Percentiles rank a stretch among this genome's conserved stretches.
These are phyloP conservation scores for Medauroidea extradentata DNA, from an alignment of 1,140 invertebrate species.

Conservation along the genomic window DNA sequence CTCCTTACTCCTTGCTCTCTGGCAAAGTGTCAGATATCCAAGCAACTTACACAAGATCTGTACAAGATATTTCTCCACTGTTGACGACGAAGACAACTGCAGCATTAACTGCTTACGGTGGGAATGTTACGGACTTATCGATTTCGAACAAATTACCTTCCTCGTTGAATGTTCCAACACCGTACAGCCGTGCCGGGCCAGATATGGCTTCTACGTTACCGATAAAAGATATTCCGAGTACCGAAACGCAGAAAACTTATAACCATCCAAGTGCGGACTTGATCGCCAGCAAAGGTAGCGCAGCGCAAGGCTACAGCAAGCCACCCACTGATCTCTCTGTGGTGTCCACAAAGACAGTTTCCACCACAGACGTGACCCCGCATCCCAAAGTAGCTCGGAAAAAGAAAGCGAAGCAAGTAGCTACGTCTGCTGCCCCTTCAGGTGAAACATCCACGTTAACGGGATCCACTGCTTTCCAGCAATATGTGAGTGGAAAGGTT, in stretches of 20 bases:
- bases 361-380: background rate
- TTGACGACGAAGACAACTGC: conserved; percentile 2
- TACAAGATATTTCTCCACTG: conserved; percentile 4
- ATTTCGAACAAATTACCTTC: background rate
- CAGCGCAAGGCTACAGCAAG: background rate
- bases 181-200: background rate
- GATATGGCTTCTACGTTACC: conserved; percentile 3
- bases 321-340: background rate
- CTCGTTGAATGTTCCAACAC: background rate
- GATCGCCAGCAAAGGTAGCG: background rate
- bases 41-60: background rate
- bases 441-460: conserved; percentile 18
- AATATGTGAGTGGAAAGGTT: conserved; percentile 47
- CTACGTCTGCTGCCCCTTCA: conserved; percentile 16
- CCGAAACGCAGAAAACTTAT: background rate
- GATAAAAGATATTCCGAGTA: background rate
- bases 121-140: background rate
- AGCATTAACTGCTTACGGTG: background rate
- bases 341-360: background rate
- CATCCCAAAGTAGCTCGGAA: conserved; percentile 12
- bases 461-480: conserved; percentile 44
- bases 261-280: conserved; percentile 5
- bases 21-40: conserved; percentile 9
- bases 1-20: conserved; percentile 7
- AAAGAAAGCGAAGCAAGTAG: conserved; percentile 22